Percentiles rank a stretch among this genome's conserved stretches.
Conservation (phyloP, 2,888 invertebrate genomes). For the Ochropleura plecta region DNA sequence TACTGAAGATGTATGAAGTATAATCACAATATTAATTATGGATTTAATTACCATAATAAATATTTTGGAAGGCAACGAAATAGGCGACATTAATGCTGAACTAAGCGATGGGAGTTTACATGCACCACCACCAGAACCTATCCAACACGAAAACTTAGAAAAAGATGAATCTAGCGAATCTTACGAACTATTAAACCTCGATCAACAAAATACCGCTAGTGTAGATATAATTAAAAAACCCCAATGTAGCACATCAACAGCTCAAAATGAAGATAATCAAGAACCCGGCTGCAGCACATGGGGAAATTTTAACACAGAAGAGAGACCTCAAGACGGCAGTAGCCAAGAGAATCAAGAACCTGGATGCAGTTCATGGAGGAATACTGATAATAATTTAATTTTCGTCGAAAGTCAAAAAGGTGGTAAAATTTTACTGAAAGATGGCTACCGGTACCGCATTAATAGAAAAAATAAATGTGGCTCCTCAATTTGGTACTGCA, state of each 20-base stretch:
- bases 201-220: constrained; percentile 20
- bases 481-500: constrained; percentile 42
- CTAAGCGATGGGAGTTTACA: constrained; percentile 25
- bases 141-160: constrained; percentile 31
- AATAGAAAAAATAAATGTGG: constrained; percentile 42
- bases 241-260: constrained; percentile 33
- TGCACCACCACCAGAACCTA: constrained; percentile 25
- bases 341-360: constrained; percentile 30
- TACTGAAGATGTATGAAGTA: constrained; percentile 27
- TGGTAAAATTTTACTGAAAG: constrained; percentile 41
- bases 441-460: constrained; percentile 39
- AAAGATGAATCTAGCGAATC: constrained; percentile 33
- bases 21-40: constrained; percentile 28
- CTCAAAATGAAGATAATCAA: constrained; percentile 41
- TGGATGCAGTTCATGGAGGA: constrained; percentile 20
- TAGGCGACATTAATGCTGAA: constrained; percentile 29
- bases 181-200: constrained; percentile 33
- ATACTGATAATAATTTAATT: constrained; percentile 36
- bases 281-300: constrained; percentile 41
- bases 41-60: constrained; percentile 35
- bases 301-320: constrained; percentile 35
- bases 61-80: constrained; percentile 37
- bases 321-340: constrained; percentile 25
- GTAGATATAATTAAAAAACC: constrained; percentile 25
- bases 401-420: constrained; percentile 37